Conservation (phyloP, 2,113 vertebrate species). For the Pterophyllum scalare region DNA sequence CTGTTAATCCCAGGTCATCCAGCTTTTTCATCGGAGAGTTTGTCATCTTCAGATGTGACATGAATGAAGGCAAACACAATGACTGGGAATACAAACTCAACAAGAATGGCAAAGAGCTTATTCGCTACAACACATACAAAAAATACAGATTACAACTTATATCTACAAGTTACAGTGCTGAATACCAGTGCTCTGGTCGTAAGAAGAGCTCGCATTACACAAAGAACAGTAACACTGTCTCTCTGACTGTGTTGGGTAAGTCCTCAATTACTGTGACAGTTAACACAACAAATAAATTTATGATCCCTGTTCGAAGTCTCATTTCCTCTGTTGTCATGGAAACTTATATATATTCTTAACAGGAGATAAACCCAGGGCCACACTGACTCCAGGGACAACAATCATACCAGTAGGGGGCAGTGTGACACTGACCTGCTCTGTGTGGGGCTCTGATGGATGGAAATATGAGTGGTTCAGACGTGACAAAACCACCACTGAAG, state of each 20-base stretch:
- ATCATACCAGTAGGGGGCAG: neutral
- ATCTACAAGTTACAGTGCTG: rapidly evolving
- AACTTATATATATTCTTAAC: neutral
- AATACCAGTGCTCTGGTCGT: neutral
- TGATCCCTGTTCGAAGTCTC: neutral
- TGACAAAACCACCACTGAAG: rapidly evolving
- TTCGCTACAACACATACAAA: neutral
- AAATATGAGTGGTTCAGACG: neutral
- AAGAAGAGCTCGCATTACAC: rapidly evolving
- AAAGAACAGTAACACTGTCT: neutral
- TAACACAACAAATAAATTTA: neutral
- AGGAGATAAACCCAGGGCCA: neutral
- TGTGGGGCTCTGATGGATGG: neutral
- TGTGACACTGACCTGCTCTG: neutral
- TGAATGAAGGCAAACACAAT: neutral
- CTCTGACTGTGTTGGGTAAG: neutral
- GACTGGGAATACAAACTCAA: neutral
- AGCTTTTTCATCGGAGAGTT: neutral
- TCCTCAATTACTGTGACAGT: neutral
- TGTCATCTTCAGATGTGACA: constrained; percentile 30
- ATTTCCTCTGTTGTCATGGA: no score
- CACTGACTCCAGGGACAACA: neutral
- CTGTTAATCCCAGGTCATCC: neutral
- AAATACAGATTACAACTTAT: rapidly evolving
- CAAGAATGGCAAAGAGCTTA: neutral